A percentile compares a stretch with the other conserved stretches of the same genome.
Conservation (phyloP, 1,140 invertebrate genomes). For the Anadara kagoshimensis region DNA sequence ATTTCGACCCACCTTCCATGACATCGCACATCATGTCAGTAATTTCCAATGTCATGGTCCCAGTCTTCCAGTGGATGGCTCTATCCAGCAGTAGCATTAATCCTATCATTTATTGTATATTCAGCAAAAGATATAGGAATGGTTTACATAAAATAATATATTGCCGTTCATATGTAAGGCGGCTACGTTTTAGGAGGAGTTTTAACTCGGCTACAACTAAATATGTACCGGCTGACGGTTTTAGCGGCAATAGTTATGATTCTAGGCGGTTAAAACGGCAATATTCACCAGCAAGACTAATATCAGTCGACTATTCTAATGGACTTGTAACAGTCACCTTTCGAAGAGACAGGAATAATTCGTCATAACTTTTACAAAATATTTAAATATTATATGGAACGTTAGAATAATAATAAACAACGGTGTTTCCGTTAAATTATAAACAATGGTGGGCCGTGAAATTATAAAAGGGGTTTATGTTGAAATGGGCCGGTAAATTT, state of each 20-base stretch:
- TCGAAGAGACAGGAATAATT: constrained; percentile 18
- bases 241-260: constrained; percentile 1
- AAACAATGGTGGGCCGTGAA: no score
- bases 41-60: constrained; percentile 85
- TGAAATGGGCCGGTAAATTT: no score
- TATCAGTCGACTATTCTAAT: constrained; percentile 41
- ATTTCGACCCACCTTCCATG: constrained; percentile 76
- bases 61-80: constrained; percentile 96
- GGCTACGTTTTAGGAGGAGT: background rate
- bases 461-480: no score
- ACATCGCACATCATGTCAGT: constrained; percentile 79
- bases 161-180: constrained; percentile 24
- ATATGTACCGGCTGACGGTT: background rate
- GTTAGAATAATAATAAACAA: no score
- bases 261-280: background rate
- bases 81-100: constrained; percentile 97
- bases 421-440: no score
- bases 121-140: constrained; percentile 95
- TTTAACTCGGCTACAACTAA: constrained; percentile 7
- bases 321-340: constrained; percentile 41
- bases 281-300: constrained; percentile 31
- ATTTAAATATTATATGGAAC: no score
- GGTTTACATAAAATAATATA: constrained; percentile 80
- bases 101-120: constrained; percentile 96
- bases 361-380: no score